These are phyloP conservation scores for Xenus cinereus DNA, from an alignment of 2,113 vertebrate genomes.

Conservation along the genomic window DNA sequence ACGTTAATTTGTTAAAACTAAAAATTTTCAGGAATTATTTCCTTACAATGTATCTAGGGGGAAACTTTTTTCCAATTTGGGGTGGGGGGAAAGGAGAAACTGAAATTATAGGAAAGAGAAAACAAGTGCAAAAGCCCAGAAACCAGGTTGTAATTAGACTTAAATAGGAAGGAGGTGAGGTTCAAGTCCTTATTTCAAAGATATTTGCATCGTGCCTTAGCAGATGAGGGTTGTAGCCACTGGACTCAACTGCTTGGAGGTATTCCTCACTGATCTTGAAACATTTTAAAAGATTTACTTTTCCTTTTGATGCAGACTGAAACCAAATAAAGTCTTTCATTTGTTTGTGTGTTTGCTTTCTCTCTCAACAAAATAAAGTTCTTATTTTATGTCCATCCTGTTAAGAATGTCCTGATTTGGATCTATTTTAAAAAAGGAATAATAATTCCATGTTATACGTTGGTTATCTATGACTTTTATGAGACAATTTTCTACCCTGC, in stretches of 20 bases:
- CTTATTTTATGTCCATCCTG: not conserved
- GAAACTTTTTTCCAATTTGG: not conserved
- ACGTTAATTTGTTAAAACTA: not conserved
- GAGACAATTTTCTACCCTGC: not conserved
- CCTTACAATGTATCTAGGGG: not conserved
- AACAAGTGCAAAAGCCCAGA: not conserved
- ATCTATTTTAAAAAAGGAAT: not conserved
- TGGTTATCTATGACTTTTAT: not conserved
- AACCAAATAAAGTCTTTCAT: not conserved
- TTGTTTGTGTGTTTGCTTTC: not conserved
- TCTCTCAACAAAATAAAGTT: not conserved
- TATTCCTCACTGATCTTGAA: not conserved
- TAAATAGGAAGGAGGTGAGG: not conserved
- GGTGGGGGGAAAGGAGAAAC: not conserved
- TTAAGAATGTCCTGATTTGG: not conserved
- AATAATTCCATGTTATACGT: not conserved
- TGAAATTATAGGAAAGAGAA: not conserved
- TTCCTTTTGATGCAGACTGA: not conserved
- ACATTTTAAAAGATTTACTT: not conserved
- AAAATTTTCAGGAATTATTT: not conserved
- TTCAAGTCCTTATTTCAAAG: not conserved
- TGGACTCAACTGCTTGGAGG: not conserved
- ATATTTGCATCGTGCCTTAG: not conserved
- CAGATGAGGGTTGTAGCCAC: not conserved
- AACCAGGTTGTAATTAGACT: not conserved